These are phyloP conservation scores for Pantherophis guttatus DNA, from an alignment of 2,113 vertebrate genomes.

Conservation along the genomic window DNA sequence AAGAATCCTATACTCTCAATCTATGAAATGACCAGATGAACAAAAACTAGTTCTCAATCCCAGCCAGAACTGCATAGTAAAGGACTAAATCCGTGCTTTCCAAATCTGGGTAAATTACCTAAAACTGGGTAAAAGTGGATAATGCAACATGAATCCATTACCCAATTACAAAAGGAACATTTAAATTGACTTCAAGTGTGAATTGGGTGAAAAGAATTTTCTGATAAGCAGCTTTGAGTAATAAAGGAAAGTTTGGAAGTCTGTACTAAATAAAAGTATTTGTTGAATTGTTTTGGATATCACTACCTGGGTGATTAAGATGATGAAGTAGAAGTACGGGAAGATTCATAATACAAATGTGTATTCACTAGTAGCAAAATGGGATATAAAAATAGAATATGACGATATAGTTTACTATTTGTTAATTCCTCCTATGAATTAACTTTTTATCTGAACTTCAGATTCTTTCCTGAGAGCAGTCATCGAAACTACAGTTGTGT, in stretches of 20 bases:
- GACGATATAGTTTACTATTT: not conserved
- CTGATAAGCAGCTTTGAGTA: too few relatives aligned
- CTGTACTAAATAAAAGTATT: not conserved
- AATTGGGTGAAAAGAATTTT: too few relatives aligned
- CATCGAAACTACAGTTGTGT: not conserved
- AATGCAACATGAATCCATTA: too few relatives aligned
- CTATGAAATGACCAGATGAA: not conserved
- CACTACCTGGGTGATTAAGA: not conserved
- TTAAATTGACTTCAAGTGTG: too few relatives aligned
- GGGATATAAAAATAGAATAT: not conserved
- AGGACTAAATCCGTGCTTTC: not conserved
- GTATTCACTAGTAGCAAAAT: not conserved
- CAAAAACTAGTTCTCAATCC: not conserved
- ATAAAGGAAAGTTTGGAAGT: too few relatives aligned
- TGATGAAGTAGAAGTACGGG: not conserved
- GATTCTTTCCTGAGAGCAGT: not conserved
- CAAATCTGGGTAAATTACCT: too few relatives aligned
- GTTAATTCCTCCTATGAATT: not conserved
- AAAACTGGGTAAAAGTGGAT: too few relatives aligned
- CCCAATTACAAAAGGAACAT: too few relatives aligned
- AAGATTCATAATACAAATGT: not conserved
- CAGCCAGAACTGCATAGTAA: not conserved
- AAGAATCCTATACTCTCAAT: not conserved
- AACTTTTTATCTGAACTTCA: not conserved
- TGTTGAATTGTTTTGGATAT: not conserved